Evolutionary conservation across 2,113 vertebrate species (phyloP), one percentile per base, ranked within the genome.

Genomic region (Perca schrenkii): DNA sequence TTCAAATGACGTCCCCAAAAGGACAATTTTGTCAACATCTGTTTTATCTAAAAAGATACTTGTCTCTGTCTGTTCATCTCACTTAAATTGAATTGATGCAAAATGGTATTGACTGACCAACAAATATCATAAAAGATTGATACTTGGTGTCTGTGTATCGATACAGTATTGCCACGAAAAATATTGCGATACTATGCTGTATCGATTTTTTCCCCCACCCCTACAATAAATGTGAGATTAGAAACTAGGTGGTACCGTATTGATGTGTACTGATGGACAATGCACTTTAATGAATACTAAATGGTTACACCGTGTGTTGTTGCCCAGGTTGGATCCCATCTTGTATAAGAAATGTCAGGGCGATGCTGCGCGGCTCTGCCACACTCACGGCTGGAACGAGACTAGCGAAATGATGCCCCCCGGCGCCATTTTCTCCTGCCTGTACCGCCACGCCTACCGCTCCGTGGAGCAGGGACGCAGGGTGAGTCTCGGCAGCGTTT

Each of bases 311-410:
- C 21, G 19, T n/a, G 7, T 28, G 56, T 21, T 61, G 58, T 19
- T 11, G 8, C 61, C 49, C 84, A 99, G 98, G 43, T 71, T 99
- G 93, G 98, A 99, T 66, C 97, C 97, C 0, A 95, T 99, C 86
- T 92, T 99, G 14, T 99, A 97, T 73, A 96, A 96, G 31, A 99
- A 98, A 83, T 99, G 98, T 79, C 97, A 98, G 89, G 97, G 97
- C 21, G 98, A 99, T 5, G 98, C 98, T 0, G 95, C 96, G 1
- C 96, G 97, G 0, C 96, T 99, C 67, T 99, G 98, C 84, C 96
- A 99, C 90, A 97, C 98, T 10, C 97, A 96, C 0, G 95, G 97
- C 75, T 99, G 98, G 98, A 99, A 99, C 7, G 97, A 99, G 87
- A 99, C 97, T 53, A 99, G 94, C 4, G 98, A 99, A 82, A 93